Base-by-base conservation (phyloP, 1,140 invertebrate species). In the Cylas formicarius region DNA sequence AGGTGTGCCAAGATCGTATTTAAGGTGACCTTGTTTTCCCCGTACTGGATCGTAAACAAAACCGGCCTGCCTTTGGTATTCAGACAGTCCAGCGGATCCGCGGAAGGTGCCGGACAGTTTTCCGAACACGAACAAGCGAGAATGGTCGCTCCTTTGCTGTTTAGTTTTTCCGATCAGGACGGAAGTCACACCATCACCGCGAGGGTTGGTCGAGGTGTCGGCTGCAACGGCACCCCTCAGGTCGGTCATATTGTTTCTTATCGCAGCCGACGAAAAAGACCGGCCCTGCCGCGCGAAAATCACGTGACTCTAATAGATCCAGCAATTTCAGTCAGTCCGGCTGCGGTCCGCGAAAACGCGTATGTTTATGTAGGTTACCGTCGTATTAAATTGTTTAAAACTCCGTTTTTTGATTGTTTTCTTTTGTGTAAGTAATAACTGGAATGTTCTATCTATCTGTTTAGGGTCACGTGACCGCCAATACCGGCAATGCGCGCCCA, bases 41-140 rank as follows among this genome's bases (percentile, higher is more conserved):
- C 86, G 1, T 96, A 86, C 69, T 98, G 95, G 94, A 80, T 99
- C 50, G 79, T 98, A 18, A 98, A 99, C 66, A 88, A 88, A 66
- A 91, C 90, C 10, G 94, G 93, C 0, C 71, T 98, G 24, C 92
- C 94, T 1, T 65, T 98, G n/a, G 82, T 97, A 14, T 93, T 95
- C 63, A 78, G 82, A 57, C 93, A 97, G 70, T 91, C 95, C 65
- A 89, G 88, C 6, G 78, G 77, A 8, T 72, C 71, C 4, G 58
- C 68, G 2, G 87, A 91, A 58, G 81, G 86, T 35, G 88, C 93
- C 2, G 95, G 94, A 7, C 95, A 99, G 69, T 90, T 86, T 65
- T 82, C 84, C 37, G 94, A 98, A 64, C 90, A 98, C 61, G 95
- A 98, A 71, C 74, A 84, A 33, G 94, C 92, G 0, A 73, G 93